Conservation (phyloP, 2,113 vertebrate genomes). For the Rutilus rutilus region DNA sequence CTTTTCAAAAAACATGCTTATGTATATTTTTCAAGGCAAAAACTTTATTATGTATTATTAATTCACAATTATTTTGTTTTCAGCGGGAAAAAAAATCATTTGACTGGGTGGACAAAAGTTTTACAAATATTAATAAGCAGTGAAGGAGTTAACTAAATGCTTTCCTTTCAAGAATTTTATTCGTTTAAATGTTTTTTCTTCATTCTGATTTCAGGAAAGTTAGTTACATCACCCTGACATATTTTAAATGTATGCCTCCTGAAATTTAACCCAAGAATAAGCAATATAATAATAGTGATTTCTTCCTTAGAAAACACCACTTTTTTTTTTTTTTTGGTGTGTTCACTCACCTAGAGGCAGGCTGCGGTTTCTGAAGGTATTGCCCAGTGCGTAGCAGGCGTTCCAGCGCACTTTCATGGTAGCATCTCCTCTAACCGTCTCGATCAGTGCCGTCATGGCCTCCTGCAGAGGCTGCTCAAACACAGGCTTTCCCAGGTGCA, state of each 20-base stretch:
- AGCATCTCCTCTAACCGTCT: conserved; percentile 85
- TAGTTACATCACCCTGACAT: background rate
- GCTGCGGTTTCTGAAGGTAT: conserved; percentile 90
- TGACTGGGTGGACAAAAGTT: background rate
- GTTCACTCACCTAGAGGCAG: conserved; percentile 84
- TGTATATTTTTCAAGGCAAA: too few species aligned
- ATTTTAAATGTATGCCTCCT: background rate
- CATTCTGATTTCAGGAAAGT: background rate
- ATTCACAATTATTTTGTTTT: too few species aligned
- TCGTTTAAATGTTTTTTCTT: background rate
- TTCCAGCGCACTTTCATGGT: conserved; percentile 99
- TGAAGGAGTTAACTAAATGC: background rate
- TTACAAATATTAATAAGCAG: background rate
- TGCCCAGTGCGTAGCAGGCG: conserved; percentile 93
- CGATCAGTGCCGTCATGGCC: conserved; percentile 84
- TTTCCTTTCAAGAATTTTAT: too few species aligned
- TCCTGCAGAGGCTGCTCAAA: conserved; percentile 86
- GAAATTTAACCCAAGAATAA: background rate
- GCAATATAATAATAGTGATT: background rate
- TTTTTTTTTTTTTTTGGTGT: too few species aligned
- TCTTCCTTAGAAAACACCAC: background rate
- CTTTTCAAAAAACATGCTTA: too few species aligned
- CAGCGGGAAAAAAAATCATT: background rate
- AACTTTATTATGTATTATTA: too few species aligned
- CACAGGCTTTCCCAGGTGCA: conserved; percentile 82